Evolutionary conservation across 2,888 invertebrate genomes (phyloP).

Genomic region (Gerosis bhagava): DNA sequence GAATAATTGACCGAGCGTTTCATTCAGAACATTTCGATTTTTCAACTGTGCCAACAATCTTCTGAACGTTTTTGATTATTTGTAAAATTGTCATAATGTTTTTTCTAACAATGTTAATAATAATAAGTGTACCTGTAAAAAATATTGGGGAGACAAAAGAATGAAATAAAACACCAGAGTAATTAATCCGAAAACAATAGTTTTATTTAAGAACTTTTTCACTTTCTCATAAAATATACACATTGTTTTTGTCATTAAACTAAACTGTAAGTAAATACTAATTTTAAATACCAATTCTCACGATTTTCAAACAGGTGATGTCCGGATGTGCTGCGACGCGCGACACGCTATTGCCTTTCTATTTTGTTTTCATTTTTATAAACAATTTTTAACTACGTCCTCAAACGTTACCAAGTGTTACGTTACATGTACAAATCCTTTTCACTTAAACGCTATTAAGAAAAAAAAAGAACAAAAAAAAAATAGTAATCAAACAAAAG

Average conservation of each 20-base stretch:
- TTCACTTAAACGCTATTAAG: conserved; percentile 76
- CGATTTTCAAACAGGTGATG: conserved; percentile 61
- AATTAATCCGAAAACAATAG: conserved; percentile 83
- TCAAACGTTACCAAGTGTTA: conserved; percentile 45
- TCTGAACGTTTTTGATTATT: too few relatives aligned
- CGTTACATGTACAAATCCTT: conserved; percentile 73
- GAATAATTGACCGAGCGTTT: too few relatives aligned
- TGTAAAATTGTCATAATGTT: too few relatives aligned
- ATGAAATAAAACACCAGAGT: conserved; percentile 72
- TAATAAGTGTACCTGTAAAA: too few relatives aligned
- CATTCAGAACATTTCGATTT: too few relatives aligned
- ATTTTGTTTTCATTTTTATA: too few relatives aligned
- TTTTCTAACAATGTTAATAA: too few relatives aligned
- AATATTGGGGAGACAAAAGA: conserved; percentile 43
- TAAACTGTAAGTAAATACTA: conserved; percentile 82
- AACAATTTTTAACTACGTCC: too few relatives aligned
- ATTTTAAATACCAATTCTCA: conserved; percentile 80
- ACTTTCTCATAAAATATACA: conserved; percentile 82
- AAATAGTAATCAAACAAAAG: conserved; percentile 70
- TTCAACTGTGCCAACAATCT: too few relatives aligned
- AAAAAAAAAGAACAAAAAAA: conserved; percentile 65
- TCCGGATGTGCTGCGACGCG: too few relatives aligned
- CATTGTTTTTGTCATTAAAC: conserved; percentile 82
- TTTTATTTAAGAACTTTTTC: conserved; percentile 82
- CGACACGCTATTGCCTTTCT: conserved; percentile 56